Conservation (phyloP, 2,888 invertebrate genomes). For the Ennomos erosarius region DNA sequence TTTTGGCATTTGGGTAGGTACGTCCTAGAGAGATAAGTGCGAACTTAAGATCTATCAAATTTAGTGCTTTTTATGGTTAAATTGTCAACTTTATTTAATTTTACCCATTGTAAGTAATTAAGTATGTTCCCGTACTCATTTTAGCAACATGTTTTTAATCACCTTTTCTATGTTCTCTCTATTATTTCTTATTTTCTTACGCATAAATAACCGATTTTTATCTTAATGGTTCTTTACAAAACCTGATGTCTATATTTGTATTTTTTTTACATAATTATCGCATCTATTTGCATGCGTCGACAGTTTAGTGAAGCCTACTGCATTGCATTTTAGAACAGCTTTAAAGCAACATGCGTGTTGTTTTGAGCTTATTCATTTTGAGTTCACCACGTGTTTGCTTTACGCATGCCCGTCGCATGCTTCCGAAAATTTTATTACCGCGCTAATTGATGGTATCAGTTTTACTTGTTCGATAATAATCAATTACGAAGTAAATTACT, state of each 20-base stretch:
- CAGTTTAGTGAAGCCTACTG: conserved; percentile 1
- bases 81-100: too few species aligned
- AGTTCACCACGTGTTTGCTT: conserved; percentile 24
- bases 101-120: too few species aligned
- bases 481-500: conserved; percentile 42
- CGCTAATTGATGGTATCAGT: conserved; percentile 24
- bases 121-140: too few species aligned
- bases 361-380: conserved; percentile 38
- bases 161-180: too few species aligned
- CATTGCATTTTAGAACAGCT: not conserved
- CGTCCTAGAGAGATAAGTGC: too few species aligned
- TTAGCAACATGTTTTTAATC: too few species aligned
- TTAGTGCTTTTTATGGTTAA: too few species aligned
- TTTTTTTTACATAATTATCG: conserved; percentile 29
- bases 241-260: conserved; percentile 28
- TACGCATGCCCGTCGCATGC: conserved; percentile 34
- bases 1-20: too few species aligned
- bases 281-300: conserved; percentile 15
- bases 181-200: too few species aligned
- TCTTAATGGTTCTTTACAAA: not conserved
- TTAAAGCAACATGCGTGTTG: conserved; percentile 27
- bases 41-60: too few species aligned
- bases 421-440: conserved; percentile 45
- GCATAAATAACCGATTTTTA: not conserved
- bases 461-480: conserved; percentile 26